Evolutionary conservation across 2,888 invertebrate genomes (phyloP).

Genomic region (Alloscopus bannaensis): DNA sequence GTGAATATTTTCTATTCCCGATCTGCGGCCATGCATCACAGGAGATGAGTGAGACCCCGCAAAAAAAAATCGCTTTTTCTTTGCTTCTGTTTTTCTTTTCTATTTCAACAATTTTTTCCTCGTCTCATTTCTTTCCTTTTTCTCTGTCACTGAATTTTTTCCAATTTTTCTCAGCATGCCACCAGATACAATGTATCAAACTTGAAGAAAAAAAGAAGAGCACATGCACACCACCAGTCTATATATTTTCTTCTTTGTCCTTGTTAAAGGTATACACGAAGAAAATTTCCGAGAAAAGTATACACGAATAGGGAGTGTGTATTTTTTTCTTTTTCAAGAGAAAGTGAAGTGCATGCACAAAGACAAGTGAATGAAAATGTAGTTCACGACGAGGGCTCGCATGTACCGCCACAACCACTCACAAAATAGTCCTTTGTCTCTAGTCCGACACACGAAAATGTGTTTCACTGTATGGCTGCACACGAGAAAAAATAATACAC

Average conservation of each 20-base stretch:
- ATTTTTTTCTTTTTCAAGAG: no score
- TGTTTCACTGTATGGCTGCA: not conserved
- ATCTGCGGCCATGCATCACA: conserved; percentile 39
- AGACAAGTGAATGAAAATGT: conserved; percentile 3
- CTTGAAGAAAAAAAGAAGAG: not conserved
- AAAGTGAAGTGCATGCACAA: no score
- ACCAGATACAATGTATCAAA: conserved; percentile 4
- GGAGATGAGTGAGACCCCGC: conserved; percentile 21
- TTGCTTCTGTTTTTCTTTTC: not conserved
- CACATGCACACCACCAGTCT: not conserved
- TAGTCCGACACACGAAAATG: not conserved
- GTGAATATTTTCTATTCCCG: conserved; percentile 21
- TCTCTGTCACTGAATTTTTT: conserved; percentile 17
- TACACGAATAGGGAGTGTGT: not conserved
- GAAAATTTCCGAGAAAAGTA: not conserved
- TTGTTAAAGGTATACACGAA: not conserved
- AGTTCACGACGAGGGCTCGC: no score
- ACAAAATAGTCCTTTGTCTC: conserved; percentile 1
- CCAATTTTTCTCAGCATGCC: conserved; percentile 52
- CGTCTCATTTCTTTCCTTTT: not conserved
- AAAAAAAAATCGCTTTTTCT: not conserved
- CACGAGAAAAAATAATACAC: not conserved
- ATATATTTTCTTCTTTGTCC: no score
- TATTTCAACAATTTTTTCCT: conserved; percentile 13
- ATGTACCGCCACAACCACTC: not conserved